Conservation (phyloP, 2,888 invertebrate species). For the Sminthurinus aureus region DNA sequence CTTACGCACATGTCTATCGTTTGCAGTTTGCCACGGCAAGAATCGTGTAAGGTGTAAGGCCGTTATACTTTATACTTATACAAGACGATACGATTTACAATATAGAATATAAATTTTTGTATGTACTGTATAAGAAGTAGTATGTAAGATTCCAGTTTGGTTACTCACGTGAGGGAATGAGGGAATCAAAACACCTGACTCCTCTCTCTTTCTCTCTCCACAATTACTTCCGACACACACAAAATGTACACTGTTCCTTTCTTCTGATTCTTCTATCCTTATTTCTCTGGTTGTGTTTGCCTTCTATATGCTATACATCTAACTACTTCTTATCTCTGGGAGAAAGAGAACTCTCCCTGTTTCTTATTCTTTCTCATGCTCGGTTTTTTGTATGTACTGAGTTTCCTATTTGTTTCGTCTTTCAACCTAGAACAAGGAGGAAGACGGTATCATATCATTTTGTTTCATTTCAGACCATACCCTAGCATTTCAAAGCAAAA, state of each 20-base stretch:
- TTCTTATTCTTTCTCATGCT: background rate
- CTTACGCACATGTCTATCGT: too few relatives aligned
- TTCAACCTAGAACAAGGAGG: background rate
- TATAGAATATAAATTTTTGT: too few relatives aligned
- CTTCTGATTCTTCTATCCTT: background rate
- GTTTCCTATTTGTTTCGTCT: background rate
- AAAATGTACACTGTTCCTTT: background rate
- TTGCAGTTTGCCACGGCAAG: too few relatives aligned
- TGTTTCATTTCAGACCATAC: too few relatives aligned
- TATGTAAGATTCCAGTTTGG: background rate
- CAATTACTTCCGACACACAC: slow-evolving; percentile 12
- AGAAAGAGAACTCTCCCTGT: background rate
- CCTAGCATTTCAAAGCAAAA: slow-evolving; percentile 4
- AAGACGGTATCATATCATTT: too few relatives aligned
- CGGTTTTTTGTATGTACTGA: too few relatives aligned
- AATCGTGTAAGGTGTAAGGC: too few relatives aligned
- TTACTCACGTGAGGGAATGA: slow-evolving; percentile 44
- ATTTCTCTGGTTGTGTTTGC: background rate
- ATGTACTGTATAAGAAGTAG: background rate
- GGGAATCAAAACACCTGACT: slow-evolving; percentile 49
- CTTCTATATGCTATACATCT: background rate
- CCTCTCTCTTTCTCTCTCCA: slow-evolving; percentile 33
- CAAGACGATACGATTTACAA: too few relatives aligned
- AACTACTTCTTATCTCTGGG: slow-evolving; percentile 12
- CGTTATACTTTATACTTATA: too few relatives aligned